Base-by-base conservation (phyloP, 2,888 invertebrate genomes). In the Dexiosoma caninum region DNA sequence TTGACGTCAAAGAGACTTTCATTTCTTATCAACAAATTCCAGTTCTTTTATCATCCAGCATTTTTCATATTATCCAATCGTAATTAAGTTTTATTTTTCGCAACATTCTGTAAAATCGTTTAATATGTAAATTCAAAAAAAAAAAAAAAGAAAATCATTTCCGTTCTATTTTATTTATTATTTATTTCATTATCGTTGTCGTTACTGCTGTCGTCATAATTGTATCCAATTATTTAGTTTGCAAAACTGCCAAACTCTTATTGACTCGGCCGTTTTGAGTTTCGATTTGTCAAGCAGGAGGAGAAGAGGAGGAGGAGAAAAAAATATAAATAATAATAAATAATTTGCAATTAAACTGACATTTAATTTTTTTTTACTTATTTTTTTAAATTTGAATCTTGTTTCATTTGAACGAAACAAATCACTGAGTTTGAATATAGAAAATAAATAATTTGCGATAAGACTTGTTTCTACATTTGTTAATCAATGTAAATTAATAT, bases 401-500 rank as follows among this genome's bases (percentile, higher is more conserved):
- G 10, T 40, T 27, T 3, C 30, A 21, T 59, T 35, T 49, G 14
- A 10, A 21, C n/a, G n/a, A n/a, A n/a, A n/a, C n/a, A n/a, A 23
- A 37, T 21, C 10, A 40, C 51, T 30, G 32, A 75, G 49, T 59
- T 59, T 23, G 9, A 32, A 57, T 59, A 64, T 21, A 55, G 6
- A 37, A 70, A 57, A 59, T 19, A 51, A 40, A 37, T n/a, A n/a
- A 37, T 66, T 66, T 60, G 14, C 37, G 72, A 77, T 74, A 80
- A 69, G 77, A 57, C 44, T 42, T n/a, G n/a, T n/a, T n/a, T 46
- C 44, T 64, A n/a, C 19, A 35, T 46, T 60, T 57, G 35, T 19
- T 71, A 67, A 76, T 76, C 71, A 76, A 76, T 72, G 76, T 60
- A 72, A 77, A 69, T 76, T 67, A 37, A n/a, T 77, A 44, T 55